These are phyloP conservation scores for Ochropleura plecta DNA, from an alignment of 2,888 invertebrate genomes.

Conservation along the genomic window DNA sequence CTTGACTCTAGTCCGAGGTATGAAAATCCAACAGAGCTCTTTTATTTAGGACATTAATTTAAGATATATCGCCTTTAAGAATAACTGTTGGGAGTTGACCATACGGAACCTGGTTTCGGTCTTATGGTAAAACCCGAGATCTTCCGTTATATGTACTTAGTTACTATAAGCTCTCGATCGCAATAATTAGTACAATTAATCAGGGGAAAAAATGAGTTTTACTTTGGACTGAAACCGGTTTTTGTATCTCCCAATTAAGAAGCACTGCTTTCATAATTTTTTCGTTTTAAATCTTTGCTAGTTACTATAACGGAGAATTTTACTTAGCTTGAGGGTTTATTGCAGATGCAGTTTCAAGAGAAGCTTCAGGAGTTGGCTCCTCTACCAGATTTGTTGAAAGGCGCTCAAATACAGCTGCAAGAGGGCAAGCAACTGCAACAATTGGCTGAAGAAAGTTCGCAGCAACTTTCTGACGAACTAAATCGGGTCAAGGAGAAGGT, in stretches of 20 bases:
- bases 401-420: conserved; percentile 84
- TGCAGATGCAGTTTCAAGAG: conserved; percentile 86
- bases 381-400: conserved; percentile 83
- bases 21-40: not conserved
- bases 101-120: no score
- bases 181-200: no score
- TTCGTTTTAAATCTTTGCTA: no score
- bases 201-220: no score
- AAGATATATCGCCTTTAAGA: not conserved
- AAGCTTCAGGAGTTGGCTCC: conserved; percentile 85
- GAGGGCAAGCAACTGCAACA: conserved; percentile 84
- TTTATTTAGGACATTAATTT: not conserved
- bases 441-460: conserved; percentile 82
- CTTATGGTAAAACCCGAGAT: no score
- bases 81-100: not conserved
- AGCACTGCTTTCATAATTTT: no score
- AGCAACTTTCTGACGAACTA: conserved; percentile 80
- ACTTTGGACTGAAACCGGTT: no score
- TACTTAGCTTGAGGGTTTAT: not conserved
- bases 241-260: no score
- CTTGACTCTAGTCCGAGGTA: not conserved
- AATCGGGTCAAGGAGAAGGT: conserved; percentile 85
- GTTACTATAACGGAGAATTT: no score
- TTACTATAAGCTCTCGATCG: no score
- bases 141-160: no score